Conservation (phyloP, 2,113 vertebrate species). For the Todiramphus chloris region DNA sequence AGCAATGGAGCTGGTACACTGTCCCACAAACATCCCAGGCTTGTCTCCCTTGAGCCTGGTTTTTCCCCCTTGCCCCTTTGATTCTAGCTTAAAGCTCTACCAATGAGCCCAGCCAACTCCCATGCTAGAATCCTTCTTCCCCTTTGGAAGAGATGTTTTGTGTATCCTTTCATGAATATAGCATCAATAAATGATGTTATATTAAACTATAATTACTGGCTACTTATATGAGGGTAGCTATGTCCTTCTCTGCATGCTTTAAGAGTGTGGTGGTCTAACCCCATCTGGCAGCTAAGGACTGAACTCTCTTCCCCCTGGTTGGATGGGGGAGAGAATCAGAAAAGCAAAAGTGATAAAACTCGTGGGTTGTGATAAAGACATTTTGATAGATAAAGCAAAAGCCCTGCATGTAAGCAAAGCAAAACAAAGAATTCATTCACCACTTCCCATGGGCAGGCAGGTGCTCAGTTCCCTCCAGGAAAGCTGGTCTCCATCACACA, state of each 20-base stretch:
- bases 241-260: background rate
- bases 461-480: background rate
- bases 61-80: too few relatives aligned
- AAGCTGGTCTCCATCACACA: background rate
- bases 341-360: background rate
- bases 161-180: background rate
- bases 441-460: background rate
- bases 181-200: fast-evolving
- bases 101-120: too few relatives aligned
- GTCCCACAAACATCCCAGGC: too few relatives aligned
- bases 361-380: background rate
- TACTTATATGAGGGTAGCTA: background rate
- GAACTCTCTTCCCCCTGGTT: background rate
- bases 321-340: background rate
- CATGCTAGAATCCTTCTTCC: too few relatives aligned
- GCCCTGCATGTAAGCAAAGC: background rate
- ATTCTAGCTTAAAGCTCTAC: too few relatives aligned
- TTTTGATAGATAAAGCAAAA: background rate
- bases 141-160: background rate
- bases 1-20: too few relatives aligned
- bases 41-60: too few relatives aligned
- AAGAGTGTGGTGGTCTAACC: background rate
- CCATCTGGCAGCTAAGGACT: background rate
- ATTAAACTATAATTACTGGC: background rate
- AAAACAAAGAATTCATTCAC: background rate